phyloP scores from a whole-genome alignment of 2,888 invertebrate genomes.

The Morinoia aosen region DNA sequence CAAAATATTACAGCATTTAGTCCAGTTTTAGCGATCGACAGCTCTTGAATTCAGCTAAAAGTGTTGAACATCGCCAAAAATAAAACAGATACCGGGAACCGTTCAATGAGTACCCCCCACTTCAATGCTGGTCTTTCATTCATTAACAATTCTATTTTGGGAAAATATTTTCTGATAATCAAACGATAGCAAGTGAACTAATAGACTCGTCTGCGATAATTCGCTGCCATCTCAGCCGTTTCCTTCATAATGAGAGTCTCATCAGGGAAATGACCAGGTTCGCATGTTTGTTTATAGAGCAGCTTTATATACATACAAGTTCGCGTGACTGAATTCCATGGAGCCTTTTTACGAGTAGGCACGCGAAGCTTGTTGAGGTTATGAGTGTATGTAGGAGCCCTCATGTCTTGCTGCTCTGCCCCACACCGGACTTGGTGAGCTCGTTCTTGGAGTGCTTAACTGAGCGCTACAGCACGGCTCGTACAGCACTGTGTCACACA shows the following conservation, averaged over 20 bases:
- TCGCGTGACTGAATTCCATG: conserved; percentile 12
- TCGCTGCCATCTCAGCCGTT: neutral
- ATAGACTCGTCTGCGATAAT: neutral
- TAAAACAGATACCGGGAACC: no score
- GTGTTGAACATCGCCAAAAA: no score
- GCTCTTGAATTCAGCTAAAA: no score
- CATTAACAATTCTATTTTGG: neutral
- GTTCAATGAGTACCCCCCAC: no score
- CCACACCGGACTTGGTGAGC: neutral
- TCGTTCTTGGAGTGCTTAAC: neutral
- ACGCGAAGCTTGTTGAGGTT: conserved; percentile 1
- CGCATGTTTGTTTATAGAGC: conserved; percentile 10
- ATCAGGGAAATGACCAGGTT: neutral
- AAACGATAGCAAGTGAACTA: neutral
- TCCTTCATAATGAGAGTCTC: neutral
- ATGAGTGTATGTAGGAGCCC: neutral
- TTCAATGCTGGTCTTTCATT: no score
- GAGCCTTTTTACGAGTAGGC: neutral
- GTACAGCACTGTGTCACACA: neutral
- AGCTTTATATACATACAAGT: conserved; percentile 9
- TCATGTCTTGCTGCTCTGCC: neutral
- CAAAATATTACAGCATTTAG: no score
- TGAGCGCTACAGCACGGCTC: neutral
- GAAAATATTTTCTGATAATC: neutral
- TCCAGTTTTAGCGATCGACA: no score